phyloP scores from a whole-genome alignment of 2,797 vertebrate species.

The Enteromius thamalakanensis region DNA sequence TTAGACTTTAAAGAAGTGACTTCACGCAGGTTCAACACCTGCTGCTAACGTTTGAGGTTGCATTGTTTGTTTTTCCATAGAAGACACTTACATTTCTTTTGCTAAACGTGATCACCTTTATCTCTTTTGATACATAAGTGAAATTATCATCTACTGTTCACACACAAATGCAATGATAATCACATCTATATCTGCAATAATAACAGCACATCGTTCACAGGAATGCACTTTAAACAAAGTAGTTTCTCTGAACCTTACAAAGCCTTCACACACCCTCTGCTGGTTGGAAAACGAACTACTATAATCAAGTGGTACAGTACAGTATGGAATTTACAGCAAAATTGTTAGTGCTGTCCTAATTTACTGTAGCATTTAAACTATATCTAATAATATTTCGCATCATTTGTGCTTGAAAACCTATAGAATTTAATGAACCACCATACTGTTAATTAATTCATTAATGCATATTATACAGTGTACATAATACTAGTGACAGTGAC shows the following conservation, averaged over 20 bases:
- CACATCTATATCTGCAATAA: too few relatives aligned
- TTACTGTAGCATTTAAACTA: not conserved
- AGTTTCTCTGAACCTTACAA: not conserved
- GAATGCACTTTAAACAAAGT: not conserved
- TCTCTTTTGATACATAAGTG: not conserved
- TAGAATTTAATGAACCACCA: not conserved
- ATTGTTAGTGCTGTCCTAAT: not conserved
- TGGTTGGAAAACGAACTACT: not conserved
- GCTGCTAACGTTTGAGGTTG: not conserved
- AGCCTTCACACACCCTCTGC: slow-evolving; percentile 12
- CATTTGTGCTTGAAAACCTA: not conserved
- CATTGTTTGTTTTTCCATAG: not conserved
- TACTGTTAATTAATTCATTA: not conserved
- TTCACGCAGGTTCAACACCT: not conserved
- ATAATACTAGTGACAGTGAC: not conserved
- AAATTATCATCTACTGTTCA: not conserved
- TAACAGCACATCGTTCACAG: not conserved
- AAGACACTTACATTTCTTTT: not conserved
- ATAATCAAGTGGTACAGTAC: not conserved
- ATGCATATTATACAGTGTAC: not conserved
- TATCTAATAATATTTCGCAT: not conserved
- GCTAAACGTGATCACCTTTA: not conserved
- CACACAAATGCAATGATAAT: not conserved
- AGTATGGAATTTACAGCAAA: not conserved
- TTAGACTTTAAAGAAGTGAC: not conserved